Evolutionary conservation across 2,888 invertebrate genomes (phyloP).

Genomic region (Dolichopus griseipennis): DNA sequence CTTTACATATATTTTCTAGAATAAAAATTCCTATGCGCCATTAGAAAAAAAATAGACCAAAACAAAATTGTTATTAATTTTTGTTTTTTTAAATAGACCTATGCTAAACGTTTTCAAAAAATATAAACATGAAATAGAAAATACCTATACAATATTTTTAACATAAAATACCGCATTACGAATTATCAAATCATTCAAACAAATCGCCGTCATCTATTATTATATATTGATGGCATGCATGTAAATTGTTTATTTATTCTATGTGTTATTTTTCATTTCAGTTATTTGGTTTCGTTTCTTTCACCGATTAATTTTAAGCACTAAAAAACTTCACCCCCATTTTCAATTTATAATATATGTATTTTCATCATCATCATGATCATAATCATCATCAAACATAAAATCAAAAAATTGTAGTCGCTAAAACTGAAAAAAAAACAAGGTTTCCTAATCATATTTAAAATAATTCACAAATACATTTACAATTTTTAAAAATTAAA

Average conservation of each 20-base stretch:
- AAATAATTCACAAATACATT: too few species aligned
- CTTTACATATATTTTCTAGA: not conserved
- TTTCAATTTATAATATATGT: too few species aligned
- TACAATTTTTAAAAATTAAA: too few species aligned
- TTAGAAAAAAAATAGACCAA: not conserved
- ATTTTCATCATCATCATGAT: too few species aligned
- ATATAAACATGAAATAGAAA: not conserved
- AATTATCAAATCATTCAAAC: not conserved
- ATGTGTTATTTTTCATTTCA: too few species aligned
- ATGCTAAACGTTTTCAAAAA: not conserved
- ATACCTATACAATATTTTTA: not conserved
- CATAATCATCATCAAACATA: not conserved
- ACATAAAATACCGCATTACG: not conserved
- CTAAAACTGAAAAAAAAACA: too few species aligned
- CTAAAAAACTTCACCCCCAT: too few species aligned
- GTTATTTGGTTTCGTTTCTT: not conserved
- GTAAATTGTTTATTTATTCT: not conserved
- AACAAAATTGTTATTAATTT: not conserved
- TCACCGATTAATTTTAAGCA: not conserved
- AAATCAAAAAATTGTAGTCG: too few species aligned
- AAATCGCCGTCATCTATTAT: not conserved
- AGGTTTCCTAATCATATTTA: too few species aligned
- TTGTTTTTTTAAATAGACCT: not conserved
- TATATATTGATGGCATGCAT: not conserved
- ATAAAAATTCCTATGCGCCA: not conserved